phyloP scores from a whole-genome alignment of 2,888 invertebrate genomes.

The Diaprepes abbreviatus region DNA sequence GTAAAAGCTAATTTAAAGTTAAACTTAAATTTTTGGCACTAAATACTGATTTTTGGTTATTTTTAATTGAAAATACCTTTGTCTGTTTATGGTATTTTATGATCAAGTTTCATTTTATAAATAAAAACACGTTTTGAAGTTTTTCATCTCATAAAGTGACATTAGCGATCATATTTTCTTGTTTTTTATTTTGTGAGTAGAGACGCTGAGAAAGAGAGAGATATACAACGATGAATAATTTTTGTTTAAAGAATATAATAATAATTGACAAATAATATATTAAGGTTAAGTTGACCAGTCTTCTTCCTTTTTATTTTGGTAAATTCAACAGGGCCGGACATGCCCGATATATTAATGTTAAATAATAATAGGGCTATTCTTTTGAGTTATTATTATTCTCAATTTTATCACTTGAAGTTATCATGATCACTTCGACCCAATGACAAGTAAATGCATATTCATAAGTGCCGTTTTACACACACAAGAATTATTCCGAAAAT shows the following conservation, averaged over 20 bases:
- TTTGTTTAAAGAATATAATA: not conserved
- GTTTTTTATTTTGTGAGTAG: not conserved
- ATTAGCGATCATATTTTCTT: not conserved
- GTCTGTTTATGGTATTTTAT: slow-evolving; percentile 37
- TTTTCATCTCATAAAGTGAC: not conserved
- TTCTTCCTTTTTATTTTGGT: not conserved
- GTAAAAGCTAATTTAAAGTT: not conserved
- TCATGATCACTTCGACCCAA: too few relatives aligned
- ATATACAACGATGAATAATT: not conserved
- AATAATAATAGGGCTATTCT: too few relatives aligned
- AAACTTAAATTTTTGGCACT: slow-evolving; percentile 20
- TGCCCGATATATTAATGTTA: too few relatives aligned
- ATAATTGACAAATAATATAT: not conserved
- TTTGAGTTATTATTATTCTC: too few relatives aligned
- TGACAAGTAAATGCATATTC: too few relatives aligned
- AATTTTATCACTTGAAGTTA: too few relatives aligned
- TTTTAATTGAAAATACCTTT: slow-evolving; percentile 14
- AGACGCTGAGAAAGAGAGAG: not conserved
- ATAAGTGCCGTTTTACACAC: too few relatives aligned
- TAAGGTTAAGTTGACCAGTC: not conserved
- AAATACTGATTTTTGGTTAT: slow-evolving; percentile 15
- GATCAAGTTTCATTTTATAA: slow-evolving; percentile 46
- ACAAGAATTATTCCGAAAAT: too few relatives aligned
- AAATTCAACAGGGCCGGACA: not conserved
- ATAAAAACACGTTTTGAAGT: slow-evolving; percentile 22